Evolutionary conservation across 2,113 vertebrate species (phyloP), one percentile per base, ranked within the genome.

Genomic region (Procavia capensis): DNA sequence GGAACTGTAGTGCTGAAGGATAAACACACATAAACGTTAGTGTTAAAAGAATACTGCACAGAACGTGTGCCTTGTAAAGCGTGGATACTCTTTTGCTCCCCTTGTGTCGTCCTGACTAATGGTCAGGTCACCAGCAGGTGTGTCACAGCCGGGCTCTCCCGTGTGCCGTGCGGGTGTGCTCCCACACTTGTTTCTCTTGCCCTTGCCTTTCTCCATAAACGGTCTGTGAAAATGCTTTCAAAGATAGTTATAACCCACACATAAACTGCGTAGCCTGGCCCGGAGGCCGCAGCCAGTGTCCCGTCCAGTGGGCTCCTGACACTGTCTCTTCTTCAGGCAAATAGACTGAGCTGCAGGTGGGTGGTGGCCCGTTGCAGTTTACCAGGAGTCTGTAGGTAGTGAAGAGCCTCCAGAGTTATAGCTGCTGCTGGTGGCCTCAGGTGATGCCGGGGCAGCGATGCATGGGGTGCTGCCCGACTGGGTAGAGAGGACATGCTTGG

Each of bases 211-310:
- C 39, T 43, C 76, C 76, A 13, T 34, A 80, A 13, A 43, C 2
- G 9, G 25, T 14, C 29, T 19, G 5, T n/a, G 78, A 24, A 10
- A 34, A 17, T 66, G 2, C 29, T 66, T n/a, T 25, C 34, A 47
- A 45, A 34, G 47, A 13, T 54, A 2, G 3, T 17, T 27, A 2
- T 20, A 11, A 45, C 36, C 17, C 14, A 6, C 3, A 10, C 2
- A 19, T 5, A 8, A 3, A 16, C 41, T 27, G n/a, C 19, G 61
- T 43, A 63, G 36, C 34, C 39, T 57, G 45, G 36, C 13, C 34
- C 19, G 68, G 61, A 0, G 2, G 59, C 66, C 2, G 0, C 13
- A 5, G 24, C 4, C 20, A 43, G 11, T 66, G 39, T 36, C 59
- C 27, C 50, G 50, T 80, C 74, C 57, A 24, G 45, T 57, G 36